These are phyloP conservation scores for Microplitis manilae DNA, from an alignment of 2,888 invertebrate species.

Conservation along the genomic window DNA sequence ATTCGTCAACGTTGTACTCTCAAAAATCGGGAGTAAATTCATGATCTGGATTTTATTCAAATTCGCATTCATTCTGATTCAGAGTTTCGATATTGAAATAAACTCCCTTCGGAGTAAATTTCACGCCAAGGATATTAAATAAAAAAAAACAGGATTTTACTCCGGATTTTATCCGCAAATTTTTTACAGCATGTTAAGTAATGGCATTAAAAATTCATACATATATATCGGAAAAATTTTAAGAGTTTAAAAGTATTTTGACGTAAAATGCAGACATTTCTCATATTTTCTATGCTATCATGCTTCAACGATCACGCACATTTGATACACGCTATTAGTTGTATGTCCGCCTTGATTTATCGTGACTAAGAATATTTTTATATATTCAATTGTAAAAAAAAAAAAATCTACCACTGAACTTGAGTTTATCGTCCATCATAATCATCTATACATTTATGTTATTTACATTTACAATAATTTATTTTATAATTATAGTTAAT, in stretches of 20 bases:
- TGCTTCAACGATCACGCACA: constrained; percentile 61
- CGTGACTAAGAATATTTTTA: constrained; percentile 28
- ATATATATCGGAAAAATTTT: not conserved
- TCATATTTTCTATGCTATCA: constrained; percentile 64
- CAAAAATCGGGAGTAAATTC: too few species aligned
- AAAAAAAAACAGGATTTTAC: too few species aligned
- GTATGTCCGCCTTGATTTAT: constrained; percentile 63
- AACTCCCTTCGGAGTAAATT: too few species aligned
- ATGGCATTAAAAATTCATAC: too few species aligned
- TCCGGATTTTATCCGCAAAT: too few species aligned
- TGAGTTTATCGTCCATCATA: constrained; percentile 3
- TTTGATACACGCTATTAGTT: constrained; percentile 67
- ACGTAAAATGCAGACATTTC: constrained; percentile 67
- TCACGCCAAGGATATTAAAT: too few species aligned
- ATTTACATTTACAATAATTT: constrained; percentile 2
- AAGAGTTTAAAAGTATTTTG: constrained; percentile 65
- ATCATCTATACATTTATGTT: constrained; percentile 15
- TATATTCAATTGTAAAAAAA: constrained; percentile 8
- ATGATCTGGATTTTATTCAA: too few species aligned
- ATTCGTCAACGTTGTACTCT: too few species aligned
- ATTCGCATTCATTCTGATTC: too few species aligned
- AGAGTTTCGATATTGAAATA: too few species aligned
- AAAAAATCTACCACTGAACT: not conserved
- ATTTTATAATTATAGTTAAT: not conserved
- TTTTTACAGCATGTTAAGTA: too few species aligned